These are phyloP conservation scores for Epinotia nisella DNA, from an alignment of 2,888 invertebrate species.

Conservation along the genomic window DNA sequence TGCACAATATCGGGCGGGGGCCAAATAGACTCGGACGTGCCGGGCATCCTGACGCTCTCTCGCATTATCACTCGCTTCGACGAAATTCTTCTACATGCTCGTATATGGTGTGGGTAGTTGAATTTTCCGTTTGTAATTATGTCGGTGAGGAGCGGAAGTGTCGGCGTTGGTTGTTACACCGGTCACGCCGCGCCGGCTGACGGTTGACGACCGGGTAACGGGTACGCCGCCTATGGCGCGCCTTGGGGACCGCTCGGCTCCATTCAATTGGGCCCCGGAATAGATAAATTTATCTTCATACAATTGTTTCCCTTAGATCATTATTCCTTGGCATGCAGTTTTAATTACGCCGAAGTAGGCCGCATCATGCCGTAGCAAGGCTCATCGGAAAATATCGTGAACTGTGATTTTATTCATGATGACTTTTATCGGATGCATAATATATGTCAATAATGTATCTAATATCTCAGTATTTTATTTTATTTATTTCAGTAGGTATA, in stretches of 20 bases:
- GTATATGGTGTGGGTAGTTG: conserved; percentile 71
- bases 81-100: conserved; percentile 70
- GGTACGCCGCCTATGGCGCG: conserved; percentile 69
- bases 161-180: conserved; percentile 71
- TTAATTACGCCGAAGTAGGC: neutral
- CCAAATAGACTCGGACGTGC: conserved; percentile 81
- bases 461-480: too few species aligned
- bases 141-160: conserved; percentile 77
- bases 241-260: conserved; percentile 71
- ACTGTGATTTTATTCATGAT: too few species aligned
- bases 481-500: too few species aligned
- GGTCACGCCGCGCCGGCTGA: conserved; percentile 76
- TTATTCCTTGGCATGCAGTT: neutral
- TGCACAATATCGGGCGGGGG: conserved; percentile 76
- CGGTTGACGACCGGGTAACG: conserved; percentile 74
- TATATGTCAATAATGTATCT: too few species aligned
- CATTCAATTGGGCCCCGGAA: conserved; percentile 47
- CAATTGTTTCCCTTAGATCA: conserved; percentile 5
- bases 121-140: conserved; percentile 82
- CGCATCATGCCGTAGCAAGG: neutral
- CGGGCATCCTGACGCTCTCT: conserved; percentile 60
- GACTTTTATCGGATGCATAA: too few species aligned
- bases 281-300: conserved; percentile 6
- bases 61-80: conserved; percentile 61
- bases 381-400: too few species aligned